A percentile compares a stretch with the other conserved stretches of the same genome.
phyloP scores from a whole-genome alignment of 2,113 vertebrate species.

The Cryptomyrus ogoouensis region DNA sequence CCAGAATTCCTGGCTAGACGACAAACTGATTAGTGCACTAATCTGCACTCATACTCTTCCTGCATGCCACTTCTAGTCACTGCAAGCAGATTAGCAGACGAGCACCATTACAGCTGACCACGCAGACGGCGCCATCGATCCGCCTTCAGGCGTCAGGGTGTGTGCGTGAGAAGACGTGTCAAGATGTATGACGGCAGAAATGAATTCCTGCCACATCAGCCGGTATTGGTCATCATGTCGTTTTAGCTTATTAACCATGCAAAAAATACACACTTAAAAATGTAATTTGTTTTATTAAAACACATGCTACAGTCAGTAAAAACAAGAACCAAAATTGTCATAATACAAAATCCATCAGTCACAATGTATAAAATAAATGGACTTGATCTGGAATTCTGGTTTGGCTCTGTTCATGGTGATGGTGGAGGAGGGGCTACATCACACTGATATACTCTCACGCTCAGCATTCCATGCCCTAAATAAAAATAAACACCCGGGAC shows the following conservation, averaged over 20 bases:
- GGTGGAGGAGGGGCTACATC: not conserved
- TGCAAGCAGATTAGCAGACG: constrained; percentile 23
- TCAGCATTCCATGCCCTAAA: not conserved
- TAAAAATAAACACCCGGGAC: not conserved
- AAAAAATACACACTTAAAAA: constrained; percentile 41
- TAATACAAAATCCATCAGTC: constrained; percentile 31
- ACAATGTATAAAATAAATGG: constrained; percentile 26
- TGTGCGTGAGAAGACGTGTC: not conserved
- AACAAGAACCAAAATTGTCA: constrained; percentile 31
- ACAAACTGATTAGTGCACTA: constrained; percentile 50
- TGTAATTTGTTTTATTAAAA: constrained; percentile 50
- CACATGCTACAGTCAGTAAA: constrained; percentile 50
- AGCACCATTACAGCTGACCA: not conserved
- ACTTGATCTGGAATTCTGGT: constrained; percentile 1
- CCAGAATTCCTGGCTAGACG: constrained; percentile 29
- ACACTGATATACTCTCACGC: not conserved
- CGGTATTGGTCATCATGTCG: not conserved
- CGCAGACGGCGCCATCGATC: not conserved
- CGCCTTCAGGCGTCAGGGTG: not conserved
- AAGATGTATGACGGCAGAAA: not conserved
- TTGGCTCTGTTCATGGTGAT: not conserved
- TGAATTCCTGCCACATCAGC: not conserved
- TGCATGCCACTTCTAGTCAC: not conserved
- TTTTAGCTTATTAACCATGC: not conserved
- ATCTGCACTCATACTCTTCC: constrained; percentile 23